These are phyloP conservation scores for Drosophila kambysellisi DNA, from an alignment of 2,888 invertebrate genomes.

Conservation along the genomic window DNA sequence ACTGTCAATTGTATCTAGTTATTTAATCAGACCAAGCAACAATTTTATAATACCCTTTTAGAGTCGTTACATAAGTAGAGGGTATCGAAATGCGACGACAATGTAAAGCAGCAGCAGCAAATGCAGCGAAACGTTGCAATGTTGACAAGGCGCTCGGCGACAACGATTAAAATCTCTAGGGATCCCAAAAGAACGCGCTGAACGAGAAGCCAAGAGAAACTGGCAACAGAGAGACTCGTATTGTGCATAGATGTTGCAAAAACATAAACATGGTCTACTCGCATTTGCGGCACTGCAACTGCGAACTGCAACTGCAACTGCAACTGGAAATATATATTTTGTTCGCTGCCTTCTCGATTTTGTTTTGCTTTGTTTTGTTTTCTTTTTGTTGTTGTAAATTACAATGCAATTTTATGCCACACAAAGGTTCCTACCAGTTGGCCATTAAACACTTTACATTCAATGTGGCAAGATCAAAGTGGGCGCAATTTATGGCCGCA, in stretches of 20 bases:
- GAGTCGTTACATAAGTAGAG: neutral
- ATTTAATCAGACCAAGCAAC: neutral
- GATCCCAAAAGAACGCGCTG: constrained; percentile 61
- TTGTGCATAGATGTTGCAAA: constrained; percentile 39
- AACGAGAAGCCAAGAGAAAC: constrained; percentile 21
- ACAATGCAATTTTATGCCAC: constrained; percentile 80
- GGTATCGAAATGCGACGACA: constrained; percentile 70
- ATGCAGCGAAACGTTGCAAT: constrained; percentile 63
- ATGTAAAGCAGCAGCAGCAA: constrained; percentile 77
- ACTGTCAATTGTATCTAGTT: neutral
- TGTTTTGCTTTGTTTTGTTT: constrained; percentile 15
- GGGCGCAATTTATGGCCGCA: constrained; percentile 76
- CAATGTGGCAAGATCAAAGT: constrained; percentile 80
- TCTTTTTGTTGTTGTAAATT: constrained; percentile 73
- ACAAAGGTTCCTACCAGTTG: constrained; percentile 64
- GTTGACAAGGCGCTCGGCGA: constrained; percentile 80
- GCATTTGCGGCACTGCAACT: constrained; percentile 23
- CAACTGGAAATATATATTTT: constrained; percentile 33
- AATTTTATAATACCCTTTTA: neutral
- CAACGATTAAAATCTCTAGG: constrained; percentile 80
- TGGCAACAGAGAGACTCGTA: constrained; percentile 20
- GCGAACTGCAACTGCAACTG: constrained; percentile 19
- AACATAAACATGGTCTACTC: constrained; percentile 32
- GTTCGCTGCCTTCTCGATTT: constrained; percentile 14
- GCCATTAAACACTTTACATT: constrained; percentile 80